Conservation (phyloP, 2,113 vertebrate species). For the Camelus bactrianus region DNA sequence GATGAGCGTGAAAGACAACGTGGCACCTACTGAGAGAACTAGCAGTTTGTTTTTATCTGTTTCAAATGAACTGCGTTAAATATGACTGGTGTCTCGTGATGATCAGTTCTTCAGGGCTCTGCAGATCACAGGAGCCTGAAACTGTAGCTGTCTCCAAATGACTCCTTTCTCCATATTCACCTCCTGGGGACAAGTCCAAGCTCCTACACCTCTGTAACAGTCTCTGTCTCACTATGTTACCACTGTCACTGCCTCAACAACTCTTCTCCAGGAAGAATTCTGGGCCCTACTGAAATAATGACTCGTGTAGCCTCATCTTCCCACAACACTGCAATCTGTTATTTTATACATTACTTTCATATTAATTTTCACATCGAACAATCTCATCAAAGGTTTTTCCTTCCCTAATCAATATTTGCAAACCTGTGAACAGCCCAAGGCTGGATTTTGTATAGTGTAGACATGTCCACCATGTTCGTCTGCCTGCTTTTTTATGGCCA, state of each 20-base stretch:
- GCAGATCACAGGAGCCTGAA: background rate
- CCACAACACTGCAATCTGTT: background rate
- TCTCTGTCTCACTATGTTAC: background rate
- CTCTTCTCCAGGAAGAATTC: background rate
- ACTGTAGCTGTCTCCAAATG: background rate
- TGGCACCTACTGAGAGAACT: background rate
- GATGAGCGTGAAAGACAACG: background rate
- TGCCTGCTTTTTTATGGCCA: background rate
- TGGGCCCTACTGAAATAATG: background rate
- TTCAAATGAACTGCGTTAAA: background rate
- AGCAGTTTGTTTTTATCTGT: background rate
- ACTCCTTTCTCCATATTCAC: background rate
- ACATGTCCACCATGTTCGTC: background rate
- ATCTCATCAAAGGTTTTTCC: background rate
- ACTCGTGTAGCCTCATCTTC: background rate
- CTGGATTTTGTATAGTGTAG: background rate
- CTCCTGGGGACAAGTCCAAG: background rate
- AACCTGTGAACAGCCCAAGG: background rate
- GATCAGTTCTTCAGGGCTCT: background rate
- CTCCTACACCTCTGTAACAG: background rate
- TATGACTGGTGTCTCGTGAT: background rate
- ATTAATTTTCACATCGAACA: background rate
- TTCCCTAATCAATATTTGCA: conserved; percentile 1
- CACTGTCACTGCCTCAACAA: background rate
- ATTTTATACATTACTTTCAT: background rate